phyloP scores from a whole-genome alignment of 2,888 invertebrate species.

The Acleris literana region DNA sequence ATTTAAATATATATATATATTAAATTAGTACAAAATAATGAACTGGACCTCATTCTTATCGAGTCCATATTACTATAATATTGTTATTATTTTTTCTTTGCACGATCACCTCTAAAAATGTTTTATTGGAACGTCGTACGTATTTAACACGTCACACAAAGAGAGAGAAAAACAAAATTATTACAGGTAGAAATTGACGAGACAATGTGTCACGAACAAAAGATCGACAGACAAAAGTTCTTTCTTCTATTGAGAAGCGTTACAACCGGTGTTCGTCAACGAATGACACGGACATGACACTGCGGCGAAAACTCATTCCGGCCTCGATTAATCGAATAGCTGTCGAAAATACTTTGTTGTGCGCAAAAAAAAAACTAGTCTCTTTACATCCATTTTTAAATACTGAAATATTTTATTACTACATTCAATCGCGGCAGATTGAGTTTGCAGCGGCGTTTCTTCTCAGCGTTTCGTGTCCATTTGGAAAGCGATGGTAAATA shows the following conservation, averaged over 20 bases:
- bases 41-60: too few species aligned
- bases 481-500: too few species aligned
- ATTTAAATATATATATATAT: too few species aligned
- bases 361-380: not conserved
- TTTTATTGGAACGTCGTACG: not conserved
- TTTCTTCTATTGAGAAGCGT: slow-evolving; percentile 26
- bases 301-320: slow-evolving; percentile 9
- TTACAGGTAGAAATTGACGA: slow-evolving; percentile 9
- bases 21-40: too few species aligned
- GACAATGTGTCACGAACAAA: slow-evolving; percentile 33
- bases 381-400: not conserved
- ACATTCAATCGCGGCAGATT: too few species aligned
- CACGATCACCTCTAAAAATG: not conserved
- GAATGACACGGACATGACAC: slow-evolving; percentile 13
- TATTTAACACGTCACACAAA: slow-evolving; percentile 2
- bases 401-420: too few species aligned
- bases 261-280: slow-evolving; percentile 25
- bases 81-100: too few species aligned
- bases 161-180: slow-evolving; percentile 17
- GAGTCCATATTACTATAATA: too few species aligned
- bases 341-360: not conserved
- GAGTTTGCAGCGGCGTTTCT: too few species aligned
- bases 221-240: slow-evolving; percentile 30
- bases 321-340: slow-evolving; percentile 14
- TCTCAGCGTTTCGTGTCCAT: too few species aligned